Conservation (phyloP, 2,888 invertebrate genomes). For the Limenitis camilla region DNA sequence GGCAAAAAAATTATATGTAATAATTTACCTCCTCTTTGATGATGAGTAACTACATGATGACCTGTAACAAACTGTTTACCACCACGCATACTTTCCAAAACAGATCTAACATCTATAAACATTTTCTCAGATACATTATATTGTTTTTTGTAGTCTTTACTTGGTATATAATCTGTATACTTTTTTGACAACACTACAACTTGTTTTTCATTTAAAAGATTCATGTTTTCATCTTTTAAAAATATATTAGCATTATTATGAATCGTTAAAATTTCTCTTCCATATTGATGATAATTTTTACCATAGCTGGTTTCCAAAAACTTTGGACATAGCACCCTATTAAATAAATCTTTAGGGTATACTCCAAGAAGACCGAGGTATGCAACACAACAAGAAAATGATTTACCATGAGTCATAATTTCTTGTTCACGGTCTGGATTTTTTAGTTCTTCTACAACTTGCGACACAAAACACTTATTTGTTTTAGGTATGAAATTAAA, state of each 20-base stretch:
- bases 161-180: conserved; percentile 75
- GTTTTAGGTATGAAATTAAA: conserved; percentile 74
- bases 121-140: conserved; percentile 74
- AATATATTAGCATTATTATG: conserved; percentile 78
- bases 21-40: conserved; percentile 73
- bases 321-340: conserved; percentile 69
- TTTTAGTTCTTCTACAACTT: conserved; percentile 65
- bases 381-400: conserved; percentile 75
- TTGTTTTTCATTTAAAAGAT: conserved; percentile 62
- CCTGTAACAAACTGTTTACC: conserved; percentile 59
- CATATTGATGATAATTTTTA: conserved; percentile 54
- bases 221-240: conserved; percentile 73
- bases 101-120: conserved; percentile 72
- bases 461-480: conserved; percentile 47
- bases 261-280: conserved; percentile 77
- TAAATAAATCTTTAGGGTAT: conserved; percentile 76
- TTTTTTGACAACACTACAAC: conserved; percentile 73
- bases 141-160: conserved; percentile 61
- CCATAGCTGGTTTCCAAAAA: conserved; percentile 75
- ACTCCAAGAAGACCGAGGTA: conserved; percentile 74
- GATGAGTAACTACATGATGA: conserved; percentile 81
- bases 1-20: conserved; percentile 4
- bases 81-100: conserved; percentile 62
- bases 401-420: conserved; percentile 72
- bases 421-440: conserved; percentile 71